phyloP scores from a whole-genome alignment of 1,140 invertebrate species.

The Teleogryllus occipitalis region DNA sequence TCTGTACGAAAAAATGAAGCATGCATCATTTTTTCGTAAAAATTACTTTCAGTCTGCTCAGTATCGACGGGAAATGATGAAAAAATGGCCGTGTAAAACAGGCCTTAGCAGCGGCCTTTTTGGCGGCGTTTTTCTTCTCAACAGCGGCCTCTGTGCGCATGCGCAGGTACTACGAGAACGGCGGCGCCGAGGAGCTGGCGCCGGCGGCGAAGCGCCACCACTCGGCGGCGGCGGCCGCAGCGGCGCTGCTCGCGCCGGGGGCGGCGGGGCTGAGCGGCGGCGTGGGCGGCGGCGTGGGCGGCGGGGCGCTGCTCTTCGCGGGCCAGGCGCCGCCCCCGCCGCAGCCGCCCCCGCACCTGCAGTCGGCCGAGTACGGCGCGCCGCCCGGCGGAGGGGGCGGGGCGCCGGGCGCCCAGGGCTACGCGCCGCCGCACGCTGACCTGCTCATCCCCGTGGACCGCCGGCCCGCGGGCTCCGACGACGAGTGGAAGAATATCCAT shows the following conservation, averaged over 20 bases:
- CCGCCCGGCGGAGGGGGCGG: not conserved
- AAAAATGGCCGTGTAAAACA: no score
- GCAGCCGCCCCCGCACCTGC: conserved; percentile 8
- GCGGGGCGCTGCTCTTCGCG: not conserved
- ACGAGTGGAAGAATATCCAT: conserved; percentile 85
- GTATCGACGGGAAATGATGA: no score
- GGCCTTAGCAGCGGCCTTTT: no score
- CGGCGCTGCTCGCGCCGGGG: no score
- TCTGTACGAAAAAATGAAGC: no score
- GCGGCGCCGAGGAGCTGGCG: not conserved
- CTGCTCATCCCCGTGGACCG: conserved; percentile 13
- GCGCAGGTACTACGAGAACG: conserved; percentile 12
- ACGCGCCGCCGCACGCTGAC: conserved; percentile 13
- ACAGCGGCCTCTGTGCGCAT: not conserved
- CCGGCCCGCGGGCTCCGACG: conserved; percentile 31
- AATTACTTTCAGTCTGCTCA: no score
- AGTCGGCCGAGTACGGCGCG: not conserved
- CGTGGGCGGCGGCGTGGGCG: no score
- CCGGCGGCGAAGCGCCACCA: not conserved
- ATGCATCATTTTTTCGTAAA: no score
- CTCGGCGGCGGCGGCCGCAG: no score
- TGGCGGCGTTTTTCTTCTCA: no score
- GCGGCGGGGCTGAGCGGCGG: not conserved
- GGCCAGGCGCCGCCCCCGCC: not conserved
- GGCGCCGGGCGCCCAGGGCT: not conserved